These are phyloP conservation scores for Strix aluco DNA, from an alignment of 2,113 vertebrate species.

Conservation along the genomic window DNA sequence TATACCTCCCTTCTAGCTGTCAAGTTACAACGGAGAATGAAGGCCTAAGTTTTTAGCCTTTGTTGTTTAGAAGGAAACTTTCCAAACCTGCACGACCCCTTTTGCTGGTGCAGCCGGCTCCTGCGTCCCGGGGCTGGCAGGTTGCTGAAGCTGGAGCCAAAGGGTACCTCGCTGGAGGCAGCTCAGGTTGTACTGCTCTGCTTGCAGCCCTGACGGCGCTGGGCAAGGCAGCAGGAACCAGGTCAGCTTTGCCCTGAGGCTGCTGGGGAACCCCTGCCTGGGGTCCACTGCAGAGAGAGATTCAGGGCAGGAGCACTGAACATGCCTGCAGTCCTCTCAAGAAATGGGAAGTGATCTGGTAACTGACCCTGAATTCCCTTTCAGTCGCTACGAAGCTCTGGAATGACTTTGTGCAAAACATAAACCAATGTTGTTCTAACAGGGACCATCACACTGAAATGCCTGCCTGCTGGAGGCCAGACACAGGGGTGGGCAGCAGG, in stretches of 20 bases:
- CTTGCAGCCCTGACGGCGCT: background rate
- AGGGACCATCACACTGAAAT: accelerated
- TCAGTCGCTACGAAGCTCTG: background rate
- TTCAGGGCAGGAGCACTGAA: background rate
- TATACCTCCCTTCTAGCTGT: background rate
- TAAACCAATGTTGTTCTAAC: accelerated
- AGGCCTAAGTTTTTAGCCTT: background rate
- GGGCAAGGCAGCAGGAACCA: background rate
- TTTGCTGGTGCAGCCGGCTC: background rate
- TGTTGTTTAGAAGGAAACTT: background rate
- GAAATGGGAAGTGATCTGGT: background rate
- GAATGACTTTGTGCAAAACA: background rate
- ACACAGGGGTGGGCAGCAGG: accelerated
- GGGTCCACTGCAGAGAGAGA: background rate
- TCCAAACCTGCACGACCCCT: background rate
- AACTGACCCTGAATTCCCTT: background rate
- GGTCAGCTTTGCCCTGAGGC: background rate
- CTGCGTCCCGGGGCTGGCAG: background rate
- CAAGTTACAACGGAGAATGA: background rate
- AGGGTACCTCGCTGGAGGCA: accelerated
- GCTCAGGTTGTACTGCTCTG: background rate
- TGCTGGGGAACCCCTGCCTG: background rate
- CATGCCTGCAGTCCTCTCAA: background rate
- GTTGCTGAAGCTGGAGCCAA: background rate
- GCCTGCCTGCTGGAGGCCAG: background rate